Base-by-base conservation (phyloP, 2,888 invertebrate species). In the Serrognathus titanus region DNA sequence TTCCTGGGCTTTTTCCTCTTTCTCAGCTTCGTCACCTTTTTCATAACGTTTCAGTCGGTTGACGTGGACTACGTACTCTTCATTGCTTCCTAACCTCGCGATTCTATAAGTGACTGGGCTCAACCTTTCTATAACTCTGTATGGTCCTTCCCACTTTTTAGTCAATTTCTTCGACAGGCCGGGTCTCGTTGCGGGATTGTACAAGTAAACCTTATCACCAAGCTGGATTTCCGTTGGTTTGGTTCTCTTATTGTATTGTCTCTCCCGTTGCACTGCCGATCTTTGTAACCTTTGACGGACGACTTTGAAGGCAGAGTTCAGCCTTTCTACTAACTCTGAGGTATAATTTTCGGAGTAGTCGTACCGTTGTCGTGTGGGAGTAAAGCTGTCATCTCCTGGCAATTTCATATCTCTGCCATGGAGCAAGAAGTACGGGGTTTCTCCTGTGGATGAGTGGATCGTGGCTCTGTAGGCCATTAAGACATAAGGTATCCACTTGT, bases 401-500 rank as follows among this genome's bases (percentile, higher is more conserved):
- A 66, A 46, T 31, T 53, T 58, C 57, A 64, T 64, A 40, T 66
- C 63, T 46, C 65, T n/a, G 1, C 66, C 66, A 50, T 61, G 59
- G 38, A 67, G 24, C 36, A 67, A 48, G 39, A 66, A 67, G 24
- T 53, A 65, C 2, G 66, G 65, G 0, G 61, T 58, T 12, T 65
- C 58, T 10, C 56, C 55, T 1, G 65, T 66, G 3, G 67, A 48
- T 12, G 46, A 48, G 46, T 69, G 65, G 11, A 54, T 39, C 1
- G 39, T 48, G 9, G 56, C 58, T 38, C 65, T 37, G 48, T 62
- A 66, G 1, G 68, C 63, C 63, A 69, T 65, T 43, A 69, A 35
- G 0, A 62, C 65, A 43, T 59, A 66, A 1, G 69, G 68, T 24
- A 73, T 12, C 63, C 64, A 64, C 12, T 58, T 37, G 46, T 72